These are phyloP conservation scores for Thalassarche chlororhynchos DNA, from an alignment of 2,113 vertebrate species.

Conservation along the genomic window DNA sequence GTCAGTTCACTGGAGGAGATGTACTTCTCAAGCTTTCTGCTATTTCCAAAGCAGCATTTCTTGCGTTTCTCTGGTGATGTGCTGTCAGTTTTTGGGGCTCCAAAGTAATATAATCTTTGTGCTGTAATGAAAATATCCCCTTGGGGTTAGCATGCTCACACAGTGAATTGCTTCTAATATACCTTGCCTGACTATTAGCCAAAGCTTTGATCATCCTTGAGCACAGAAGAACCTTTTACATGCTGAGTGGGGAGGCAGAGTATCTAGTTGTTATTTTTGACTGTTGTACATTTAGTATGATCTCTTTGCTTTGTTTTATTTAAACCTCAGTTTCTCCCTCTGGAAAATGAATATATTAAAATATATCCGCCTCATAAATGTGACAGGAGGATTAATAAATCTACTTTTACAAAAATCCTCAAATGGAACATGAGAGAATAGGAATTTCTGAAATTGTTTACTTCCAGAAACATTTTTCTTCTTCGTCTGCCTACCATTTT, in stretches of 20 bases:
- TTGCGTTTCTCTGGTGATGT: background rate
- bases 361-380: background rate
- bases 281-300: background rate
- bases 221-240: background rate
- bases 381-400: background rate
- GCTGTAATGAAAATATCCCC: background rate
- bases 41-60: background rate
- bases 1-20: background rate
- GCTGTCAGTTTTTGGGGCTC: background rate
- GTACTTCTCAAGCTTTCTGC: background rate
- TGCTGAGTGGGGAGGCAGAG: background rate
- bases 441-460: background rate
- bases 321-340: background rate
- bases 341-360: background rate
- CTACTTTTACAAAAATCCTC: background rate
- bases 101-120: background rate
- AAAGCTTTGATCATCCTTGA: background rate
- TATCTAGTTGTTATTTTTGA: background rate
- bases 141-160: background rate
- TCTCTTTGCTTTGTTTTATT: background rate
- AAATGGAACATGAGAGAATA: background rate
- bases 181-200: background rate
- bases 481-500: background rate
- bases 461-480: background rate
- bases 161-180: background rate